Evolutionary conservation across 2,113 vertebrate species (phyloP).

Genomic region (Xerus inauris): DNA sequence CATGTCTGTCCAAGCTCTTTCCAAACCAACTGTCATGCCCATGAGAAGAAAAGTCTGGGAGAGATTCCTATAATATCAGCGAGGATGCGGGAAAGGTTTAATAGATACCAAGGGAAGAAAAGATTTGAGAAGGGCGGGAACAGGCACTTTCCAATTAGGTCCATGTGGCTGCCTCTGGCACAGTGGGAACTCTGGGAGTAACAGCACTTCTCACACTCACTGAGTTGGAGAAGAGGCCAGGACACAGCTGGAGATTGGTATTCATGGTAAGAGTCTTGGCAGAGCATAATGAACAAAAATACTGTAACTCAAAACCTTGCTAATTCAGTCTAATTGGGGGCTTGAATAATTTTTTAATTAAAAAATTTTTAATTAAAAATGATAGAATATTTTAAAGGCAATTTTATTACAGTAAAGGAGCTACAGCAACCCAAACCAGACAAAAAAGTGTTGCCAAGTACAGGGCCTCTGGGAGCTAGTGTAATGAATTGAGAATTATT

Average conservation of each 20-base stretch:
- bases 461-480: constrained; percentile 64
- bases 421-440: constrained; percentile 52
- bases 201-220: constrained; percentile 8
- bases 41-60: constrained; percentile 6
- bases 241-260: constrained; percentile 49
- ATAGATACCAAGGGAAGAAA: constrained; percentile 45
- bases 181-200: constrained; percentile 1
- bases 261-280: constrained; percentile 54
- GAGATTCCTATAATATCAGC: constrained; percentile 14
- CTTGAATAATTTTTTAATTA: constrained; percentile 71
- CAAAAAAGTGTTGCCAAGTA: constrained; percentile 69
- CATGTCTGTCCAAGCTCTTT: not conserved
- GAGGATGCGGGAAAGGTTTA: not conserved
- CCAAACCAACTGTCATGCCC: constrained; percentile 6
- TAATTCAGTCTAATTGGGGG: constrained; percentile 67
- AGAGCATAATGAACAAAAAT: constrained; percentile 67
- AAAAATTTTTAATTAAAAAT: constrained; percentile 68
- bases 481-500: constrained; percentile 78
- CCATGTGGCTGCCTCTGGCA: not conserved
- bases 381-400: constrained; percentile 66
- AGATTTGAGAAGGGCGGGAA: constrained; percentile 8
- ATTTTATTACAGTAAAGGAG: constrained; percentile 71
- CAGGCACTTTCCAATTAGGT: constrained; percentile 42
- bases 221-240: constrained; percentile 51
- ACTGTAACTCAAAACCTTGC: constrained; percentile 54